phyloP scores from a whole-genome alignment of 1,140 invertebrate species.

The Pseudoatta argentina region DNA sequence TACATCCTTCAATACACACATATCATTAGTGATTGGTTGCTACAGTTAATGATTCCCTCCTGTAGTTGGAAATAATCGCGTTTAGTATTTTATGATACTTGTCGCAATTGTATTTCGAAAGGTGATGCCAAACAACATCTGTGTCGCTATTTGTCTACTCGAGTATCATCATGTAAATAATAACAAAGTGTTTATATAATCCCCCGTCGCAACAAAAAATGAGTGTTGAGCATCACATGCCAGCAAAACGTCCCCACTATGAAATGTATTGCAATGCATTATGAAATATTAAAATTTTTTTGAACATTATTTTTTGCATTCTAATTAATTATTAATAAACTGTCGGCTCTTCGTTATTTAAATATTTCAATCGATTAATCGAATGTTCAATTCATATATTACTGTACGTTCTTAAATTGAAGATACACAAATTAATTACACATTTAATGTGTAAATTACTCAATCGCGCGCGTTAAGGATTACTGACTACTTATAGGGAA shows the following conservation, averaged over 20 bases:
- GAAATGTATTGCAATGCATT: background rate
- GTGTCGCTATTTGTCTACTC: background rate
- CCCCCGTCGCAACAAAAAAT: background rate
- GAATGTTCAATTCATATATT: background rate
- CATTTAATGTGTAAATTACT: background rate
- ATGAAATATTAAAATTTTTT: background rate
- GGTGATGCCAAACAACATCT: background rate
- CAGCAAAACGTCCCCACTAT: background rate
- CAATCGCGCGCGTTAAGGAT: background rate
- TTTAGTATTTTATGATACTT: background rate
- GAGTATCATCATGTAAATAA: background rate
- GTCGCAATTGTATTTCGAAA: background rate
- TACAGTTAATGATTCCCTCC: background rate
- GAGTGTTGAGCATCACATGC: background rate
- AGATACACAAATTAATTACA: background rate
- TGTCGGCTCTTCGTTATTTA: background rate
- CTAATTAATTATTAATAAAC: background rate
- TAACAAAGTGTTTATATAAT: background rate
- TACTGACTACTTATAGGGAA: background rate
- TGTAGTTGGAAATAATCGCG: background rate
- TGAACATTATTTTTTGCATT: background rate
- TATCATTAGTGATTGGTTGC: conserved; percentile 8
- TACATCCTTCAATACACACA: background rate
- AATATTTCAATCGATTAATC: background rate
- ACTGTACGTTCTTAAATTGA: background rate